Percentiles rank a stretch among this genome's conserved stretches.
These are phyloP conservation scores for Micrasema minimum DNA, from an alignment of 1,140 invertebrate genomes.

Conservation along the genomic window DNA sequence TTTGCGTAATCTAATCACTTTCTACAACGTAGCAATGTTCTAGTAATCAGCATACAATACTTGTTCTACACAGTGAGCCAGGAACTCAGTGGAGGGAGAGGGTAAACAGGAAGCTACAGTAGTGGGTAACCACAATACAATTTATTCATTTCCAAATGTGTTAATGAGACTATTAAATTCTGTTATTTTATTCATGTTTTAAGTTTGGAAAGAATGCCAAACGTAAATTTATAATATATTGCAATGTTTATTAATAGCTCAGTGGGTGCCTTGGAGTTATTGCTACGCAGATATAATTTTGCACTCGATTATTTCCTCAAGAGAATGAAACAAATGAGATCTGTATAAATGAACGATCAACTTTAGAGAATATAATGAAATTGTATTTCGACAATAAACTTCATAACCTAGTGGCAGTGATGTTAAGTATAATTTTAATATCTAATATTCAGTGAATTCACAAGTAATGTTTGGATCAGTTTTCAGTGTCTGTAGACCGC, in stretches of 20 bases:
- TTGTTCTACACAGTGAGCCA: conserved; percentile 29
- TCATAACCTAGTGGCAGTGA: conserved; percentile 31
- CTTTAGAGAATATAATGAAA: conserved; percentile 25
- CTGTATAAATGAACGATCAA: conserved; percentile 20
- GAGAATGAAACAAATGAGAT: conserved; percentile 13
- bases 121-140: conserved; percentile 42
- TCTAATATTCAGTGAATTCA: conserved; percentile 21
- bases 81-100: conserved; percentile 9
- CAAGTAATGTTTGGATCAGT: not conserved
- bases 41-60: conserved; percentile 38
- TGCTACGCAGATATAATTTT: conserved; percentile 13
- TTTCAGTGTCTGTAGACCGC: too few relatives aligned
- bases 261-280: conserved; percentile 25
- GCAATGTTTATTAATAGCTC: conserved; percentile 17
- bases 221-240: conserved; percentile 30
- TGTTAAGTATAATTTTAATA: conserved; percentile 20
- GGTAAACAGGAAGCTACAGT: conserved; percentile 37
- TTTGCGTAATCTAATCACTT: conserved; percentile 26
- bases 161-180: conserved; percentile 6
- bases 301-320: conserved; percentile 11
- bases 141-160: conserved; percentile 26
- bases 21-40: conserved; percentile 34
- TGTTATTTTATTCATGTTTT: conserved; percentile 12
- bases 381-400: conserved; percentile 32
- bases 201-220: conserved; percentile 35